Evolutionary conservation across 1,140 invertebrate species (phyloP).

Genomic region (Riptortus pedestris): DNA sequence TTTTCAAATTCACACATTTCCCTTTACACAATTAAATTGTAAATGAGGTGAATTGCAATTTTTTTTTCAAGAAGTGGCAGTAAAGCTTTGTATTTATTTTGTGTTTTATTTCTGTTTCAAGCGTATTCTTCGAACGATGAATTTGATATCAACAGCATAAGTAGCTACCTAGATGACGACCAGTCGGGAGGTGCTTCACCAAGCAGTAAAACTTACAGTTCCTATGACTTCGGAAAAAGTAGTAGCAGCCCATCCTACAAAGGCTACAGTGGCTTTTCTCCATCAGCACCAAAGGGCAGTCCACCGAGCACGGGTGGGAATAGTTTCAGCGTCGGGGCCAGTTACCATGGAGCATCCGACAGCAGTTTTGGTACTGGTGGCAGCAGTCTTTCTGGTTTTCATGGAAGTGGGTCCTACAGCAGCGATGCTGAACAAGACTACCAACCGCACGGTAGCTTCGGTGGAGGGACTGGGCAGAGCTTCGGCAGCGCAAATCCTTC

Average conservation of each 20-base stretch:
- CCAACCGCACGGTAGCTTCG: slow-evolving; percentile 4
- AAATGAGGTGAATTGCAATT: too few species aligned
- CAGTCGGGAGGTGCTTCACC: not conserved
- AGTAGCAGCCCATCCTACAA: slow-evolving; percentile 8
- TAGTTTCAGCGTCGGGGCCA: slow-evolving; percentile 13
- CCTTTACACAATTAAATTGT: too few species aligned
- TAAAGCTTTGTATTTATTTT: too few species aligned
- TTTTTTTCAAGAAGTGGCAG: too few species aligned
- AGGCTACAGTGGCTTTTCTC: not conserved
- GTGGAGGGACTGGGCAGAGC: not conserved
- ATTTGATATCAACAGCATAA: slow-evolving; percentile 25
- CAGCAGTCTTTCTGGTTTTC: not conserved
- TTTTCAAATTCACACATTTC: too few species aligned
- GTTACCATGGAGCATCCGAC: not conserved
- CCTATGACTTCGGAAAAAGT: not conserved
- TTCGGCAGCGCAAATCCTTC: not conserved
- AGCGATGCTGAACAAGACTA: not conserved
- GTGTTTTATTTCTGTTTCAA: too few species aligned
- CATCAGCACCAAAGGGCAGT: not conserved
- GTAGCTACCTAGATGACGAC: slow-evolving; percentile 19
- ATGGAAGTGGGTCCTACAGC: not conserved
- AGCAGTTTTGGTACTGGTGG: not conserved
- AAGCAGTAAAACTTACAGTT: not conserved
- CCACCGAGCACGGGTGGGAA: not conserved
- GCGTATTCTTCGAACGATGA: slow-evolving; percentile 17